Base-by-base conservation (phyloP, 2,797 vertebrate genomes). In the Amblyraja radiata region DNA sequence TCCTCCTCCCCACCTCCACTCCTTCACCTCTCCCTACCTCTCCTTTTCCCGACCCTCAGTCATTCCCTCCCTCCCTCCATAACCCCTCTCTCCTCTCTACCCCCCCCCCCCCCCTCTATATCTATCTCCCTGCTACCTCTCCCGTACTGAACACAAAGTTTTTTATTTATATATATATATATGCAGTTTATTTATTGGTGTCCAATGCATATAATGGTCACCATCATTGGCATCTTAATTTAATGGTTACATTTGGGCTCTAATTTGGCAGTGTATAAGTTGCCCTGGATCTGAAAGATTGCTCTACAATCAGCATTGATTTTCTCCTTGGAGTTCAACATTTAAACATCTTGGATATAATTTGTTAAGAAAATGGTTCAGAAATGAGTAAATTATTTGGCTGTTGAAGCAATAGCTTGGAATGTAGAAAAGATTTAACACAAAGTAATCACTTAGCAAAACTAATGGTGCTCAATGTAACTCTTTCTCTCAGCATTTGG, bases 401-500 rank as follows among this genome's bases (percentile, higher is more conserved):
- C 39, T 83, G 46, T 23, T 25, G 80, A 83, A 13, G 46, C 46
- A 81, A 54, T 3, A 0, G 5, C 21, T 81, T 81, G 0, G 1
- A 21, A 32, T 6, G 23, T 23, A 39, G 79, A 23, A 54, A 54
- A 54, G 11, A n/a, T 84, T 61, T 13, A 61, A n/a, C 16, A 25
- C 25, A n/a, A 14, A 14, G 16, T 84, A 9, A 13, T 63, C 13
- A 39, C 9, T 83, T 10, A 9, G 80, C 46, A 83, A 54, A 83
- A 18, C 21, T 84, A 61, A 28, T 61, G 11, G 54, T 90, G 8
- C 13, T 80, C 46, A 90, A 32, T 83, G 93, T 84, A 92, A 94
- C 13, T 93, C 2, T 28, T 83, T 46, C 93, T 93, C 93, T 90
- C 96, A 99, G 99, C 97, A 97, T 95, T 94, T 99, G 96, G 98